A percentile compares a stretch with the other conserved stretches of the same genome.
Conservation (phyloP, 2,113 vertebrate species). For the Dromas ardeola region DNA sequence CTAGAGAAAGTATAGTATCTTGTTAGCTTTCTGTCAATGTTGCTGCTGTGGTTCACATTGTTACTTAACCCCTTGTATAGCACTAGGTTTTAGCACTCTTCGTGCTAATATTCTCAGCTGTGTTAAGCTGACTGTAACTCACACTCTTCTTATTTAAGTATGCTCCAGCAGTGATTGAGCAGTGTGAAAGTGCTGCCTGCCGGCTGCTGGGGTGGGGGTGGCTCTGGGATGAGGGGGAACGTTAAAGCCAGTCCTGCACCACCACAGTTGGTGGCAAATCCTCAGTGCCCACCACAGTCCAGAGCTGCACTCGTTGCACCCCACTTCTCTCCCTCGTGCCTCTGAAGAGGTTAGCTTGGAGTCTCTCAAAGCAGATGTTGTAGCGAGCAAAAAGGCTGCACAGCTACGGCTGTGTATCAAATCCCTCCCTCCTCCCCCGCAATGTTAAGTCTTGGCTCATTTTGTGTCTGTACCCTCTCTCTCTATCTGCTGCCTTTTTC, state of each 20-base stretch:
- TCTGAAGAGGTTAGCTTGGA: not conserved
- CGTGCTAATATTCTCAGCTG: not conserved
- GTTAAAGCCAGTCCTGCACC: not conserved
- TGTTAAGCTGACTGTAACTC: not conserved
- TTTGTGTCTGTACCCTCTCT: not conserved
- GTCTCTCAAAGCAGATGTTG: not conserved
- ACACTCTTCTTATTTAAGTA: not conserved
- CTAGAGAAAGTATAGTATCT: not conserved
- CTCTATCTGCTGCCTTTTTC: not conserved
- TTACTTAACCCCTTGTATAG: not conserved
- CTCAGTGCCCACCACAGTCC: fast-evolving
- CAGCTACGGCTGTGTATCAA: not conserved
- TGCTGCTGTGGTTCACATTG: not conserved
- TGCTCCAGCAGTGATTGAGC: not conserved
- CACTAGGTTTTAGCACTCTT: not conserved
- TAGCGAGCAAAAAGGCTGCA: not conserved
- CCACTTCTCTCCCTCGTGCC: not conserved
- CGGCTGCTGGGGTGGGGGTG: not conserved
- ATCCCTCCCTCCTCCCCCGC: no score
- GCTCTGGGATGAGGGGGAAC: not conserved
- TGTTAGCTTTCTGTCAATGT: not conserved
- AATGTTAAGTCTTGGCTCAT: not conserved
- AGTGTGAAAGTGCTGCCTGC: not conserved
- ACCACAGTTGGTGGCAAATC: not conserved
- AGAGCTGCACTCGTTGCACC: not conserved